Base-by-base conservation (phyloP, 2,797 vertebrate species). In the Lagocephalus sceleratus region DNA sequence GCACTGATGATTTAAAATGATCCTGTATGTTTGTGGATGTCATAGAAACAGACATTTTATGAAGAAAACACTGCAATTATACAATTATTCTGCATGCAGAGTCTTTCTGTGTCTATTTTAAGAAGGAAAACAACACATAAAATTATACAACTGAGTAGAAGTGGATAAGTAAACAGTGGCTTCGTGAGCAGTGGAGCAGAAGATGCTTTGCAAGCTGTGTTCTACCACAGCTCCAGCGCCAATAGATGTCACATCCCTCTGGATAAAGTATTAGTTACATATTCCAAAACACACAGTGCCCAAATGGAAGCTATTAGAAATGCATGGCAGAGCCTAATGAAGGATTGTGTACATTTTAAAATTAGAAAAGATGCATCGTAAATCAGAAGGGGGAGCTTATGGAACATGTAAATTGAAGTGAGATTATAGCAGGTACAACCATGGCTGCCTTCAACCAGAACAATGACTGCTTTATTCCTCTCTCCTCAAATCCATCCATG, bases 231-330 rank as follows among this genome's bases (percentile, higher is more conserved):
- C 20, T 63, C 60, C 60, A 71, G 49, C 65, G 57, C 78, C 67
- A 57, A 58, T 62, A 51, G 35, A 54, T 50, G 46, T 35, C 57
- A 53, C 68, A 59, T 29, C 29, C 32, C 39, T 47, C 72, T 45
- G 29, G 68, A 75, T 68, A 60, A 74, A 67, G 50, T 73, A 79
- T 75, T 61, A 72, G 74, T 48, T 59, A 71, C 63, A 57, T 29
- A 57, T 12, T 5, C 50, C 45, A 63, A 68, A 76, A 68, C 59
- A 64, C 48, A 67, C 48, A 20, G 54, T 35, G 67, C 48, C 57
- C 51, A 57, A 70, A 79, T 61, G 47, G 62, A 65, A 74, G 64
- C 65, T 55, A 72, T 80, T 78, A 73, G 26, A 57, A 79, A 82
- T 82, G 80, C 78, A 81, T 78, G 62, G 54, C 63, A 23, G 60